These are phyloP conservation scores for Pollenia angustigena DNA, from an alignment of 2,888 invertebrate species.

Conservation along the genomic window DNA sequence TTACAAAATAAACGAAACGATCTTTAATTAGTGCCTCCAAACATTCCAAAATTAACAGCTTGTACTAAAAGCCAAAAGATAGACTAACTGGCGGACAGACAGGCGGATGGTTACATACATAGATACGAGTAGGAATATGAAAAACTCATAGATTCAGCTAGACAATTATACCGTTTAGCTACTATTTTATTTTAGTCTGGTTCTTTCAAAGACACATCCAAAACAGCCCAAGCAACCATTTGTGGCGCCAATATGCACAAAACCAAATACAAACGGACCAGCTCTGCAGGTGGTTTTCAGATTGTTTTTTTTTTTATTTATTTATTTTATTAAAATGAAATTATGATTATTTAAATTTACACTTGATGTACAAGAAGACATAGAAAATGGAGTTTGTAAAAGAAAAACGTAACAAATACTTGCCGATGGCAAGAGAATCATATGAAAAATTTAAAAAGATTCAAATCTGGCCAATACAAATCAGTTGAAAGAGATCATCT, in stretches of 20 bases:
- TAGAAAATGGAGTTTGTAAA: background rate
- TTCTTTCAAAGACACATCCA: conserved; percentile 31
- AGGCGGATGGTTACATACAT: background rate
- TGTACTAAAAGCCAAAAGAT: conserved; percentile 36
- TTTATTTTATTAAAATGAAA: conserved; percentile 51
- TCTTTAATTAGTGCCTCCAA: conserved; percentile 72
- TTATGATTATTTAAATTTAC: conserved; percentile 72
- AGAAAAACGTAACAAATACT: conserved; percentile 33
- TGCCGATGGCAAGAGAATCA: conserved; percentile 48
- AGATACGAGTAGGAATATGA: background rate
- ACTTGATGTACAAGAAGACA: conserved; percentile 56
- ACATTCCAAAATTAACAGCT: conserved; percentile 39
- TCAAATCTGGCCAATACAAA: conserved; percentile 58
- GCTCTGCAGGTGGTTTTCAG: conserved; percentile 70
- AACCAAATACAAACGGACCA: conserved; percentile 55
- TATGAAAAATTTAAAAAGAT: conserved; percentile 58
- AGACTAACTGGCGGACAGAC: background rate
- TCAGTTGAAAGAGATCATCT: conserved; percentile 57
- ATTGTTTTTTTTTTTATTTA: conserved; percentile 35
- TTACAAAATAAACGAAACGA: conserved; percentile 68
- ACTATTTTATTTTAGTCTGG: conserved; percentile 35
- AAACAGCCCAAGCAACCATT: conserved; percentile 38
- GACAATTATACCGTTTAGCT: conserved; percentile 57
- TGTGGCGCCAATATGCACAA: conserved; percentile 67
- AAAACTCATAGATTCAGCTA: conserved; percentile 13